Base-by-base conservation (phyloP, 2,888 invertebrate species). In the Watsonalla binaria region DNA sequence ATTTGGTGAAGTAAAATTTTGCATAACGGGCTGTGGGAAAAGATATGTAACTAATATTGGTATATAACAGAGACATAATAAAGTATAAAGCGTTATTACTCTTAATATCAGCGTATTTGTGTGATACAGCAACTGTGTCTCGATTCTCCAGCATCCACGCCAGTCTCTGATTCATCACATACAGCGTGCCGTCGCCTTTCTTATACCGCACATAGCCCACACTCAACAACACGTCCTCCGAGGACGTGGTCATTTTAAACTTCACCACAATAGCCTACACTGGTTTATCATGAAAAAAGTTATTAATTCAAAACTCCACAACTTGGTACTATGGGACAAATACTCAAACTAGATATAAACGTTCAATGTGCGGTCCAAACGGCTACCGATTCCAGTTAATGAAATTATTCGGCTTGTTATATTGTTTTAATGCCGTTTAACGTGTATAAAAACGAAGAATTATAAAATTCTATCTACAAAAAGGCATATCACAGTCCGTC, bases 101-200 rank as follows among this genome's bases (percentile, higher is more conserved):
- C 93, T 98, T 99, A 63, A 99, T 98, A 84, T 99, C 98, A 58
- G 97, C 95, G 89, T 97, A 99, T 79, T 95, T 94, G 86, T 98
- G 97, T 54, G 97, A 98, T 56, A 98, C 96, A 11, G 96, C 95
- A 50, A 99, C 98, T 2, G 96, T 97, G 77, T 98, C 97, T 61
- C 95, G 93, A 80, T 98, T 96, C 79, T 97, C 96, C 61, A 97
- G 93, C 96, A 98, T 98, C 98, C 98, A 99, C 45, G 97, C 98
- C 66, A 99, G 92, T 68, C 99, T 93, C 85, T 97, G 96, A 70
- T 97, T 97, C 98, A 99, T 98, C 62, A 99, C 94, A 83, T 98
- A 97, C 55, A 99, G 90, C 0, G 96, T 96, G 9, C 99, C 99
- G 90, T 99, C 98, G 54, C 97, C 97, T 88, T 99, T 99, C 86